Evolutionary conservation across 2,888 invertebrate genomes (phyloP).

Genomic region (Lasioglossum lativentre): DNA sequence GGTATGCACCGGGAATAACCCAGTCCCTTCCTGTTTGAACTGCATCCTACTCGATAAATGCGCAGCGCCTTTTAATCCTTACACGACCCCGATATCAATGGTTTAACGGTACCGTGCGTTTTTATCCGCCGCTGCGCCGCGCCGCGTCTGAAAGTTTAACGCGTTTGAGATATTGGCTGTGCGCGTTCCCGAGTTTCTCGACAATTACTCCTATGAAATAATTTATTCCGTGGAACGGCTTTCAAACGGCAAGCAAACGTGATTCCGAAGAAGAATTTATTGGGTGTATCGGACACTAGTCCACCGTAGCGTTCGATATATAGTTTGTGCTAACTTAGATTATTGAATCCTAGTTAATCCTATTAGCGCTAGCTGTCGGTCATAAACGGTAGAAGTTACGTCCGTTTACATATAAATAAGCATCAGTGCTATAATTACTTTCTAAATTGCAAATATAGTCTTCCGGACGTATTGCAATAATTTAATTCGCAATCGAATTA

Average conservation of each 20-base stretch:
- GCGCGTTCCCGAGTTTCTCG: background rate
- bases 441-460: background rate
- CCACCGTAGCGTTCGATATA: background rate
- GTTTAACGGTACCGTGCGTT: slow-evolving; percentile 46
- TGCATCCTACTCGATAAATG: slow-evolving; percentile 38
- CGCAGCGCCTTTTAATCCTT: slow-evolving; percentile 41
- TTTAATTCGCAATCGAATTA: background rate
- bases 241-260: background rate
- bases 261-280: background rate
- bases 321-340: background rate
- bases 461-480: background rate
- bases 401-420: background rate
- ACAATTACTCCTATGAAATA: slow-evolving; percentile 11
- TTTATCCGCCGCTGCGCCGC: background rate
- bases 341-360: background rate
- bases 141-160: background rate
- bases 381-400: background rate
- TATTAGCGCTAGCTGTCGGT: background rate
- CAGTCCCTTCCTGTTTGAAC: slow-evolving; percentile 14
- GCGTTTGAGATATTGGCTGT: background rate
- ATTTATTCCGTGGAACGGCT: background rate
- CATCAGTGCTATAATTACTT: background rate
- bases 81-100: slow-evolving; percentile 33
- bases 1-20: slow-evolving; percentile 18
- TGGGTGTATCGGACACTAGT: background rate